Evolutionary conservation across 1,140 invertebrate species (phyloP), one percentile per base, ranked within the genome.

Genomic region (Dufourea novaeangliae): DNA sequence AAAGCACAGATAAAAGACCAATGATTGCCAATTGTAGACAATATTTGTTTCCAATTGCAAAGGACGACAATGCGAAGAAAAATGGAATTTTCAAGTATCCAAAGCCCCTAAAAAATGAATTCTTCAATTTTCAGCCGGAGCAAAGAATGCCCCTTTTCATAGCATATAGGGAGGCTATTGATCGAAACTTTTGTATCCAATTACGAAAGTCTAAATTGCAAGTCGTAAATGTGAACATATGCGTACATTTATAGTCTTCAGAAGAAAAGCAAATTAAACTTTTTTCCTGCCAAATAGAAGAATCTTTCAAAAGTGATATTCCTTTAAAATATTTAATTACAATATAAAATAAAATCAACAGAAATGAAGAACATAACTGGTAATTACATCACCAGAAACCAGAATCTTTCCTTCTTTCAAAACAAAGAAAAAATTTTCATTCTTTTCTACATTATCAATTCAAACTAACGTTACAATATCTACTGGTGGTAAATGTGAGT

Each of bases 181-280:
- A 71, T 71, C 39, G 39, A 29, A 61, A 61, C 46, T 32, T 14
- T 44, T 34, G 34, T 62, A 41, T 46, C 27, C 50, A 34, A 20
- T 34, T 29, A 22, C n/a, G 25, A 64, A 39, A 32, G 8, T 64
- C 29, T 63, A 27, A 57, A 59, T 10, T 12, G 7, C 20, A 39
- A 10, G 25, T 11, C 41, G 39, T 25, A 46, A 29, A 64, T n/a
- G 46, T 29, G 62, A 29, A 64, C 46, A 61, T 64, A 61, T 32
- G 8, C 32, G 6, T 2, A n/a, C 29, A 14, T 59, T 61, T n/a
- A 37, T 37, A 61, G 11, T 37, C 32, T 34, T 8, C 10, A 20
- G 22, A 10, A 6, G 27, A 57, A 20, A 20, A 57, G 8, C 1
- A 27, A 32, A 32, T 32, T 57, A 34, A 4, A 5, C 8, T 12